Base-by-base conservation (phyloP, 1,140 invertebrate species). In the Acarapis woodi region DNA sequence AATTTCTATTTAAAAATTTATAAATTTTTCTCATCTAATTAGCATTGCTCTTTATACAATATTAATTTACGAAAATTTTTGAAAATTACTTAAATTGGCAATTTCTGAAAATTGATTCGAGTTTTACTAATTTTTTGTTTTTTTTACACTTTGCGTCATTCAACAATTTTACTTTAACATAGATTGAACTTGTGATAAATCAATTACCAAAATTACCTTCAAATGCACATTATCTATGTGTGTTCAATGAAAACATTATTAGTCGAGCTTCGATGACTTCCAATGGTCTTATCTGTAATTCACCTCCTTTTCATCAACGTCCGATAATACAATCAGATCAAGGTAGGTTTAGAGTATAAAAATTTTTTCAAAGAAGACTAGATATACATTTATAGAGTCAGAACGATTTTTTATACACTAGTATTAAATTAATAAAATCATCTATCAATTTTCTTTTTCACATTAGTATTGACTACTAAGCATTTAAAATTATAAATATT, bases 161-260 rank as follows among this genome's bases (percentile, higher is more conserved):
- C 25, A 28, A 9, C 25, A 28, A 14, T 28, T 8, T 14, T 14
- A 8, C 8, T 6, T n/a, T 18, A n/a, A 23, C 19, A n/a, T 51
- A 65, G 63, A 55, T 88, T 5, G 72, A 77, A 48, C 56, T 90
- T 42, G 71, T 73, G 4, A 85, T 90, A 38, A 67, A 78, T 48
- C 82, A 78, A 18, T 55, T 87, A 31, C 82, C 82, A 14, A 76
- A 80, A 54, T 55, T 80, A 42, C 78, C 79, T 3, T 62, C 67
- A 38, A 78, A 77, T 43, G 76, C 77, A 25, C 79, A 79, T 53
- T 90, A 88, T 57, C 74, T 80, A 51, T 93, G 85, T 58, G 79
- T 88, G 1, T 90, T 93, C 59, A 49, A 49, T 38, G 70, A 72
- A 14, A 70, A 63, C 46, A 67, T 70, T 6, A 74, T 79, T 4